These are phyloP conservation scores for Oreocharis arfaki DNA, from an alignment of 2,113 vertebrate genomes.

Conservation along the genomic window DNA sequence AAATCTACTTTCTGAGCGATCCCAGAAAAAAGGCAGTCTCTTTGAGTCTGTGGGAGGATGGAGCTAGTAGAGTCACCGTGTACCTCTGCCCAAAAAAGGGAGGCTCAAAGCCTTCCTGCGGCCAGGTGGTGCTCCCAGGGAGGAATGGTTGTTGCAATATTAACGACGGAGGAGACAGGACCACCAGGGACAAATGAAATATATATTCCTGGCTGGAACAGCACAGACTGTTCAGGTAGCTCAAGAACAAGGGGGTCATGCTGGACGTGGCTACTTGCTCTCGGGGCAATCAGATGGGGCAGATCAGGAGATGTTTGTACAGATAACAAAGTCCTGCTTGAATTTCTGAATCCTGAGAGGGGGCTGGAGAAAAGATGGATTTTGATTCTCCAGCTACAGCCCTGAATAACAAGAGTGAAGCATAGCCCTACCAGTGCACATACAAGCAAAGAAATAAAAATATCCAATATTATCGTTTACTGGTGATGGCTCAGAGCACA, in stretches of 20 bases:
- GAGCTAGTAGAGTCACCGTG: not conserved
- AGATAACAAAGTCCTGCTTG: not conserved
- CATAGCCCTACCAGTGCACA: accelerated
- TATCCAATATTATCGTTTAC: not conserved
- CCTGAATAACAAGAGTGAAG: not conserved
- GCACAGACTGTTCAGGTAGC: not conserved
- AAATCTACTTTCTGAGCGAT: not conserved
- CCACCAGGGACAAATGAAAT: not conserved
- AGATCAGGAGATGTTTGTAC: not conserved
- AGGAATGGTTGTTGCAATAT: not conserved
- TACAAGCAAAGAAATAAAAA: not conserved
- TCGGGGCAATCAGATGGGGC: not conserved
- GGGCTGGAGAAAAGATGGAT: not conserved
- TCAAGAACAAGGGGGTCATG: not conserved
- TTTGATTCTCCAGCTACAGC: not conserved
- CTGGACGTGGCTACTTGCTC: not conserved
- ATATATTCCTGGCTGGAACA: not conserved
- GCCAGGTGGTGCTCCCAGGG: not conserved
- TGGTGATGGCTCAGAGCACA: not conserved
- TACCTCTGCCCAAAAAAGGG: not conserved
- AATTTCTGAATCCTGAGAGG: not conserved
- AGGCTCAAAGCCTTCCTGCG: conserved; percentile 13
- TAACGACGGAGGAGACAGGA: not conserved
- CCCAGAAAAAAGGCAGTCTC: not conserved
- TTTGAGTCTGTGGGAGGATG: not conserved